Conservation (phyloP, 2,888 invertebrate species). For the Drosophila melanosoma region DNA sequence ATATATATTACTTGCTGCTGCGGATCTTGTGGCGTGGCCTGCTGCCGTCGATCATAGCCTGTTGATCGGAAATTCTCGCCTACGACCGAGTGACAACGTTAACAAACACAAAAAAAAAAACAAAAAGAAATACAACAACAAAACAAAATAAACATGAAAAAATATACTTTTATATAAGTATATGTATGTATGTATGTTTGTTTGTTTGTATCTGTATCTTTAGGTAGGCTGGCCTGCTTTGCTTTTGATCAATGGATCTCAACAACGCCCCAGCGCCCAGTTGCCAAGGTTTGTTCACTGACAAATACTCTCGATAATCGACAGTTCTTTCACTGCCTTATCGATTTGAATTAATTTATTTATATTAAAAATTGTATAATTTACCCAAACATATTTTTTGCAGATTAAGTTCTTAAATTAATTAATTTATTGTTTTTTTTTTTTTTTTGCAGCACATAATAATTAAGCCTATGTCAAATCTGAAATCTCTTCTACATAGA, state of each 20-base stretch:
- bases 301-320: conserved; percentile 11
- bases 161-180: conserved; percentile 21
- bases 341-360: neutral
- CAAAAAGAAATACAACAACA: conserved; percentile 40
- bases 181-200: conserved; percentile 11
- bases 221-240: conserved; percentile 40
- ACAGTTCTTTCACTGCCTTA: neutral
- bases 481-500: neutral
- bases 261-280: conserved; percentile 49
- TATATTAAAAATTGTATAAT: neutral
- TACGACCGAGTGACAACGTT: conserved; percentile 78
- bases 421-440: neutral
- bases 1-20: conserved; percentile 9
- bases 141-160: conserved; percentile 49
- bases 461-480: neutral
- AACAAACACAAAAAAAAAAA: conserved; percentile 47
- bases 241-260: conserved; percentile 61
- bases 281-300: conserved; percentile 25
- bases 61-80: conserved; percentile 81
- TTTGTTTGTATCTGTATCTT: conserved; percentile 3
- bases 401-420: neutral
- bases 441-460: neutral
- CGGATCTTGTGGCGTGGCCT: conserved; percentile 58
- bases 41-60: conserved; percentile 76
- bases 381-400: neutral